These are phyloP conservation scores for Zaprionus ghesquierei DNA, from an alignment of 1,140 invertebrate genomes.

Conservation along the genomic window DNA sequence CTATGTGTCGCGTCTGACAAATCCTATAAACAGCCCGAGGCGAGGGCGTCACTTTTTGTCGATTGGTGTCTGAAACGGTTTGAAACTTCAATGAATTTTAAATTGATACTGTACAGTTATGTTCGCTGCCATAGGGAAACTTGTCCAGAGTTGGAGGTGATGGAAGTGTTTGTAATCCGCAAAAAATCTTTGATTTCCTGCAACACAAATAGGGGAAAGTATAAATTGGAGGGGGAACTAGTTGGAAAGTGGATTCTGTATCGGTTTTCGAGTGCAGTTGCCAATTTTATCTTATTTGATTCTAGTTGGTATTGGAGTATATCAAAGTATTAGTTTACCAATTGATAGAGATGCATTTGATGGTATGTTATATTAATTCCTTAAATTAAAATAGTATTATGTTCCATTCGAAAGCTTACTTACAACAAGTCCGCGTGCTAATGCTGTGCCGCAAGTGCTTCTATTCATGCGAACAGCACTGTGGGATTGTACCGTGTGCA, in stretches of 20 bases:
- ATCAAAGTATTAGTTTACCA: too few relatives aligned
- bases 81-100: conserved; percentile 78
- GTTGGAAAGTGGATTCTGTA: neutral
- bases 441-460: neutral
- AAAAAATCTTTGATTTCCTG: neutral
- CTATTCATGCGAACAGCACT: neutral
- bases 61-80: conserved; percentile 15
- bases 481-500: conserved; percentile 8
- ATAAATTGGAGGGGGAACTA: neutral
- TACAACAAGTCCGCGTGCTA: too few relatives aligned
- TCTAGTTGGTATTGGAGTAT: too few relatives aligned
- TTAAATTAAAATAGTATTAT: too few relatives aligned
- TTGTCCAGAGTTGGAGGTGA: conserved; percentile 16
- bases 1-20: conserved; percentile 54
- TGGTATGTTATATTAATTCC: too few relatives aligned
- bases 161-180: conserved; percentile 7
- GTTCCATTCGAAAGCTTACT: too few relatives aligned
- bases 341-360: too few relatives aligned
- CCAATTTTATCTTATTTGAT: neutral
- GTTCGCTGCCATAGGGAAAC: conserved; percentile 20
- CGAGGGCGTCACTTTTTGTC: conserved; percentile 30
- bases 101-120: conserved; percentile 58
- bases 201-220: neutral
- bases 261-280: neutral
- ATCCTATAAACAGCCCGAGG: conserved; percentile 71